phyloP scores from a whole-genome alignment of 1,140 invertebrate genomes.

The Cyrtorhinus lividipennis region DNA sequence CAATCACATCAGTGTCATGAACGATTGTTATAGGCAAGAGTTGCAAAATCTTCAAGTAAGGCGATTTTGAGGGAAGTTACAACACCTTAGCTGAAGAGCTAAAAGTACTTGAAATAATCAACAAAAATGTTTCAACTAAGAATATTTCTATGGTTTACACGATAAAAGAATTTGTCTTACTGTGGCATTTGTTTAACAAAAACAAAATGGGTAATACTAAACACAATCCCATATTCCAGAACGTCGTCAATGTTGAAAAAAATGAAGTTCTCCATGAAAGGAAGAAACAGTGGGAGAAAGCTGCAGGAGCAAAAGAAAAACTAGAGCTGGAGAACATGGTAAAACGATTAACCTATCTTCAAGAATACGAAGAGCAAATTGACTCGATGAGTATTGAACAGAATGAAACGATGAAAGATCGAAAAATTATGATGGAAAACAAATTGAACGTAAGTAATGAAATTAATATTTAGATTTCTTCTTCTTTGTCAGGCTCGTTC shows the following conservation, averaged over 20 bases:
- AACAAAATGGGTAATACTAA: too few species aligned
- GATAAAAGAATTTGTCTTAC: too few species aligned
- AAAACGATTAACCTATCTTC: background rate
- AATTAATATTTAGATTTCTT: too few species aligned
- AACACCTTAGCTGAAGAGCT: too few species aligned
- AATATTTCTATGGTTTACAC: too few species aligned
- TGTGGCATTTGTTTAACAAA: too few species aligned
- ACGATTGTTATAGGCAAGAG: constrained; percentile 54
- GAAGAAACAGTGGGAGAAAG: background rate
- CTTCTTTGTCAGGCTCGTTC: too few species aligned
- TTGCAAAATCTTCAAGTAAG: constrained; percentile 48
- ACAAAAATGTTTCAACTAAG: too few species aligned
- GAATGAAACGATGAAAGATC: constrained; percentile 1
- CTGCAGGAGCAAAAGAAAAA: background rate
- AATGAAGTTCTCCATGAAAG: background rate
- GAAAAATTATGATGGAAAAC: background rate
- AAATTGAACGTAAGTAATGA: constrained; percentile 1
- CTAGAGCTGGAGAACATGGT: constrained; percentile 1
- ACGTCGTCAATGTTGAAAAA: constrained; percentile 1
- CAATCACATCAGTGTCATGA: constrained; percentile 57
- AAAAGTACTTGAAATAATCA: too few species aligned
- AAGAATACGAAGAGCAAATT: constrained; percentile 1
- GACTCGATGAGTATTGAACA: background rate
- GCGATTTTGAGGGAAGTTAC: too few species aligned
- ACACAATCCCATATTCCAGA: too few species aligned